Conservation (phyloP, 2,888 invertebrate genomes). For the Bellardia bayeri region DNA sequence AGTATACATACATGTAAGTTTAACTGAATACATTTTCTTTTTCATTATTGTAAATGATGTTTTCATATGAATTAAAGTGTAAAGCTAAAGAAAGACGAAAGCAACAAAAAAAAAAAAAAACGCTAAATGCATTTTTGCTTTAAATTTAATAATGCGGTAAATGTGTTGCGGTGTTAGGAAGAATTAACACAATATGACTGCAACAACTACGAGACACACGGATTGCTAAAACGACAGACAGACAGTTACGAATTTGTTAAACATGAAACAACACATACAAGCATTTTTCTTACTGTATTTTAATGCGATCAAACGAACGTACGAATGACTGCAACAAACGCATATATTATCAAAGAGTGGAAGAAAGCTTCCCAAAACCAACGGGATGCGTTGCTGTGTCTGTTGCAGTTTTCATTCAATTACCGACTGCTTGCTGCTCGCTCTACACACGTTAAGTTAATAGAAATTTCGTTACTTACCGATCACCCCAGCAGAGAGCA, state of each 20-base stretch:
- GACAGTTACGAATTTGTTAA: slow-evolving; percentile 47
- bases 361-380: slow-evolving; percentile 37
- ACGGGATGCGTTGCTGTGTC: slow-evolving; percentile 56
- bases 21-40: slow-evolving; percentile 49
- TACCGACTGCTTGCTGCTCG: background rate
- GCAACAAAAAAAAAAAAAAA: slow-evolving; percentile 46
- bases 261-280: slow-evolving; percentile 47
- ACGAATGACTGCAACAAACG: background rate
- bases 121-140: slow-evolving; percentile 80
- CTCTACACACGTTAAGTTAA: background rate
- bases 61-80: slow-evolving; percentile 54
- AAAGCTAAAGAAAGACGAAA: slow-evolving; percentile 12
- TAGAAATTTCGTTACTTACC: slow-evolving; percentile 86
- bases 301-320: slow-evolving; percentile 20
- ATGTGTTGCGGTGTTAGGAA: slow-evolving; percentile 79
- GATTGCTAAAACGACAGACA: background rate
- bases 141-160: slow-evolving; percentile 83
- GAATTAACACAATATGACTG: slow-evolving; percentile 73
- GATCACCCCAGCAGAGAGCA: slow-evolving; percentile 94
- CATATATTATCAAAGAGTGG: slow-evolving; percentile 28
- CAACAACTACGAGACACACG: slow-evolving; percentile 59
- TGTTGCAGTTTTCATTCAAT: slow-evolving; percentile 50
- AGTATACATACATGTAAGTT: background rate
- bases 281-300: slow-evolving; percentile 63
- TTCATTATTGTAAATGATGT: slow-evolving; percentile 44